Evolutionary conservation across 2,113 vertebrate species (phyloP).

Genomic region (Vireo altiloquus): DNA sequence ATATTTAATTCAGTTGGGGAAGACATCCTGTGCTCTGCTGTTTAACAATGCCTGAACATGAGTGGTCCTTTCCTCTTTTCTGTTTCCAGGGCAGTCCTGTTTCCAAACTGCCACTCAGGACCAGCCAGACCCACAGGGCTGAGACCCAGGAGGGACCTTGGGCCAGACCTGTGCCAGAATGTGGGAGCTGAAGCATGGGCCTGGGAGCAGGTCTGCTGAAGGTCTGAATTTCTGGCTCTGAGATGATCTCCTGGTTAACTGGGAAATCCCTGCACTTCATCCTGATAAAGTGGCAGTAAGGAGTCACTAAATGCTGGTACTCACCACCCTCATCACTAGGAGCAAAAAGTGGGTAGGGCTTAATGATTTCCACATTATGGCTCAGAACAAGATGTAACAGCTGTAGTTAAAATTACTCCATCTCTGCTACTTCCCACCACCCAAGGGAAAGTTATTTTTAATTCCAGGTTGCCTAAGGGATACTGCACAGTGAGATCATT

Average conservation of each 20-base stretch:
- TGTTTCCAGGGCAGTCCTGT: neutral
- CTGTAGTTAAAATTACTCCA: constrained; percentile 33
- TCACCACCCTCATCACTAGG: neutral
- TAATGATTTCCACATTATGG: neutral
- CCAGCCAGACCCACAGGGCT: neutral
- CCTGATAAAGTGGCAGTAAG: neutral
- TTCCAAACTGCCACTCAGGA: neutral
- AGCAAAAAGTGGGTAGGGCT: neutral
- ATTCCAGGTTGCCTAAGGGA: neutral
- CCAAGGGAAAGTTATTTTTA: constrained; percentile 3
- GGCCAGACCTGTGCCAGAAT: neutral
- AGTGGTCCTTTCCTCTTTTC: neutral
- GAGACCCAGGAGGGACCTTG: neutral
- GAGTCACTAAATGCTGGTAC: neutral
- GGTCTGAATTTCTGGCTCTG: neutral
- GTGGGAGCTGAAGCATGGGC: neutral
- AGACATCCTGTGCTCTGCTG: neutral
- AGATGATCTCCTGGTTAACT: neutral
- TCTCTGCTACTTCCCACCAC: constrained; percentile 4
- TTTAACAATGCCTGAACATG: neutral
- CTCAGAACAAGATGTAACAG: constrained; percentile 35
- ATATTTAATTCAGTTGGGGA: neutral
- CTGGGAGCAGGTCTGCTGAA: neutral
- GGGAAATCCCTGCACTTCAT: neutral
- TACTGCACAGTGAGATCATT: neutral